phyloP scores from a whole-genome alignment of 1,140 invertebrate genomes.

The Acromyrmex echinatior region DNA sequence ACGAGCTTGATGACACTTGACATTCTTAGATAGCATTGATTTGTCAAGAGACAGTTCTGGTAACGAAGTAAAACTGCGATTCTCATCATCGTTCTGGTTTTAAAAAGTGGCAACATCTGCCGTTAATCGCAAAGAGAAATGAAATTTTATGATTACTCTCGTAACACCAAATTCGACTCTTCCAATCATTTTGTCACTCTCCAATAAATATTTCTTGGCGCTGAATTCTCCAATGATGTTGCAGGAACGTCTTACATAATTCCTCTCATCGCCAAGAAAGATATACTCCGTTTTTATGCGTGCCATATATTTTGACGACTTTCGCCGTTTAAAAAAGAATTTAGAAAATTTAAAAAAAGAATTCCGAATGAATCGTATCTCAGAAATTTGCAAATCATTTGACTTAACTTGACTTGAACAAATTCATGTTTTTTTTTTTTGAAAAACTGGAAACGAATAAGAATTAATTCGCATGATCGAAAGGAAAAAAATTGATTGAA shows the following conservation, averaged over 20 bases:
- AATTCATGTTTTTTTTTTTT: not conserved
- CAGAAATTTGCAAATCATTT: not conserved
- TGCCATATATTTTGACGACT: not conserved
- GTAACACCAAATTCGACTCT: conserved; percentile 12
- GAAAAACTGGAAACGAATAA: not conserved
- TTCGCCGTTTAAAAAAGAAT: too few relatives aligned
- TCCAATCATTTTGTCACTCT: conserved; percentile 12
- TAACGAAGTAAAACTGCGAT: not conserved
- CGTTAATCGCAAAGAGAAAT: not conserved
- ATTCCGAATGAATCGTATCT: not conserved
- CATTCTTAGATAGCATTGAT: not conserved
- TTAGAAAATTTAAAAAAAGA: conserved; percentile 2
- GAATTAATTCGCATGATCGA: not conserved
- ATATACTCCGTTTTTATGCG: conserved; percentile 1
- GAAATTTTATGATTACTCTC: conserved; percentile 26
- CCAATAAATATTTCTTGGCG: not conserved
- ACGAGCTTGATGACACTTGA: conserved; percentile 2
- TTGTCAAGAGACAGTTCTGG: not conserved
- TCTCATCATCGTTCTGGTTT: not conserved
- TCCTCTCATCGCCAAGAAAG: not conserved
- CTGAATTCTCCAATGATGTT: conserved; percentile 8
- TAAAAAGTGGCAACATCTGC: conserved; percentile 9
- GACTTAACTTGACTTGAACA: not conserved
- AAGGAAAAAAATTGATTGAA: conserved; percentile 48
- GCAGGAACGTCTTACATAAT: conserved; percentile 26